Evolutionary conservation across 2,113 vertebrate genomes (phyloP).

Genomic region (Sceloporus tristichus): DNA sequence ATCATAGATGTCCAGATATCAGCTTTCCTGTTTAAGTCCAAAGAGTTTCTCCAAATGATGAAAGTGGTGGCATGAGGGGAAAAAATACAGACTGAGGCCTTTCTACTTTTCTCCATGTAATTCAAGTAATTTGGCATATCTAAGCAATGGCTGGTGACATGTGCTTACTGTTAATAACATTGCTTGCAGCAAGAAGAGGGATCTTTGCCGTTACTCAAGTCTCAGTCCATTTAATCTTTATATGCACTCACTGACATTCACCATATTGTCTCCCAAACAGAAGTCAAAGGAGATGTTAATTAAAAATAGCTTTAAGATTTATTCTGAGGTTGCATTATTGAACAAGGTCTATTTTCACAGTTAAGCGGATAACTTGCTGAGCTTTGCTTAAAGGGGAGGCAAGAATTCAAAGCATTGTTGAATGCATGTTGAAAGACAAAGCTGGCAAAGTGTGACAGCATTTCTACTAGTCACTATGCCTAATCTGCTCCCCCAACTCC

Average conservation of each 20-base stretch:
- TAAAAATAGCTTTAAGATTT: constrained; percentile 23
- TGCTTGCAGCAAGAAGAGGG: constrained; percentile 21
- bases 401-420: constrained; percentile 14
- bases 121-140: constrained; percentile 34
- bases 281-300: constrained; percentile 38
- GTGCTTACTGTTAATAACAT: constrained; percentile 46
- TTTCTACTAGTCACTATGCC: background rate
- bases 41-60: constrained; percentile 34
- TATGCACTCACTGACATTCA: background rate
- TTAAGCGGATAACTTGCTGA: background rate
- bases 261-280: constrained; percentile 23
- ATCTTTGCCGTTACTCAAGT: constrained; percentile 1
- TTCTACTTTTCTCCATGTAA: constrained; percentile 4
- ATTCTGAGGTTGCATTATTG: constrained; percentile 3
- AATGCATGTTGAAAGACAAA: background rate
- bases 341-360: constrained; percentile 20
- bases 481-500: background rate
- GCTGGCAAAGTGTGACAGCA: constrained; percentile 2
- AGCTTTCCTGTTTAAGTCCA: background rate
- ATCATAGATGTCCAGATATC: constrained; percentile 34
- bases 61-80: background rate
- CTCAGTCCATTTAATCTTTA: constrained; percentile 29
- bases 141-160: constrained; percentile 15
- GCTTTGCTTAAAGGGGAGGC: background rate
- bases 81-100: constrained; percentile 12